Conservation (phyloP, 1,140 invertebrate genomes). For the Penaeus indicus region DNA sequence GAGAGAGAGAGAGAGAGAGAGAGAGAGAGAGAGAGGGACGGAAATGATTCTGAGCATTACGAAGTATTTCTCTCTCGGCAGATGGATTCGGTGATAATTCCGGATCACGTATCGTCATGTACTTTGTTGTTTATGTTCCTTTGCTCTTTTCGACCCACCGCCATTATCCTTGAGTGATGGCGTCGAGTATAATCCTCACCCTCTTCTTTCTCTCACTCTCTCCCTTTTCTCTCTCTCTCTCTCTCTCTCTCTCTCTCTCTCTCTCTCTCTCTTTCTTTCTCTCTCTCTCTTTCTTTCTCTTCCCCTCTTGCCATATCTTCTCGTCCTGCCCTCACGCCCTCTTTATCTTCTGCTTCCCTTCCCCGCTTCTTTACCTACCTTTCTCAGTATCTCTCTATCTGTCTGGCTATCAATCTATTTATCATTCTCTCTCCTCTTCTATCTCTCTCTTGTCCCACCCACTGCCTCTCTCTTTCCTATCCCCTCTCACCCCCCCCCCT, state of each 20-base stretch:
- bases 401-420: not conserved
- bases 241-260: constrained; percentile 7
- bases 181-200: not conserved
- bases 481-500: too few relatives aligned
- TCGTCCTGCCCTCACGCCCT: too few relatives aligned
- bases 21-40: too few relatives aligned
- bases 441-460: not conserved
- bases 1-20: too few relatives aligned
- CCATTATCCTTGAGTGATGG: constrained; percentile 4
- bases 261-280: not conserved
- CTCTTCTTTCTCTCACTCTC: not conserved
- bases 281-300: not conserved
- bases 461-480: not conserved
- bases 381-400: not conserved
- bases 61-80: too few relatives aligned
- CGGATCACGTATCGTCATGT: too few relatives aligned
- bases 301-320: not conserved
- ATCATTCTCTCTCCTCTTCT: not conserved
- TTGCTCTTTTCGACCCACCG: not conserved
- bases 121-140: too few relatives aligned
- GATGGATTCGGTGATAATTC: too few relatives aligned
- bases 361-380: not conserved
- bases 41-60: too few relatives aligned
- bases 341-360: not conserved
- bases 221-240: not conserved